These are phyloP conservation scores for Bombycilla garrulus DNA, from an alignment of 2,113 vertebrate genomes.

Conservation along the genomic window DNA sequence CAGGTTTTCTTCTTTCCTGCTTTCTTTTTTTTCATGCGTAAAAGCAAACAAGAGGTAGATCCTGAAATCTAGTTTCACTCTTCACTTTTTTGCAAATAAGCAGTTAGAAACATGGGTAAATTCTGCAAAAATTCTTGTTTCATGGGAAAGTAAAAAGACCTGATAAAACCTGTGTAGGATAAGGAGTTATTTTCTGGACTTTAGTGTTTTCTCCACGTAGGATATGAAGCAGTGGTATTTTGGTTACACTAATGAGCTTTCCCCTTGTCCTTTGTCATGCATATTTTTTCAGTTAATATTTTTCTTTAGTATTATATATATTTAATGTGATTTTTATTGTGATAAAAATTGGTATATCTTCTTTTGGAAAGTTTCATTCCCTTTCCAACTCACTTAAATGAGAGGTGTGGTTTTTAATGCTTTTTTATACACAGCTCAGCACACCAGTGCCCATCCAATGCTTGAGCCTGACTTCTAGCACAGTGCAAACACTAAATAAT, in stretches of 20 bases:
- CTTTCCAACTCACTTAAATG: neutral
- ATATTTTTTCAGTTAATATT: neutral
- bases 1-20: neutral
- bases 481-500: neutral
- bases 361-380: neutral
- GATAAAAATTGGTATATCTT: neutral
- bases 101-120: neutral
- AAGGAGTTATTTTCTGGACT: neutral
- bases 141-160: neutral
- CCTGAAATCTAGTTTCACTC: neutral
- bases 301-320: neutral
- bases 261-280: neutral
- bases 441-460: neutral
- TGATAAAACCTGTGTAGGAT: neutral
- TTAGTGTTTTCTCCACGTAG: neutral
- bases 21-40: neutral
- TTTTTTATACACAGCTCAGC: neutral
- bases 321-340: neutral
- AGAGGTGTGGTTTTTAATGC: neutral
- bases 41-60: neutral
- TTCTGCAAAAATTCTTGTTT: neutral
- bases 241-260: neutral
- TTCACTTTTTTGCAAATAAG: neutral
- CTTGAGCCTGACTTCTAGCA: neutral
- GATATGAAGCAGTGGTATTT: neutral